Conservation (phyloP, 2,888 invertebrate species). For the Drosophila macrospina region DNA sequence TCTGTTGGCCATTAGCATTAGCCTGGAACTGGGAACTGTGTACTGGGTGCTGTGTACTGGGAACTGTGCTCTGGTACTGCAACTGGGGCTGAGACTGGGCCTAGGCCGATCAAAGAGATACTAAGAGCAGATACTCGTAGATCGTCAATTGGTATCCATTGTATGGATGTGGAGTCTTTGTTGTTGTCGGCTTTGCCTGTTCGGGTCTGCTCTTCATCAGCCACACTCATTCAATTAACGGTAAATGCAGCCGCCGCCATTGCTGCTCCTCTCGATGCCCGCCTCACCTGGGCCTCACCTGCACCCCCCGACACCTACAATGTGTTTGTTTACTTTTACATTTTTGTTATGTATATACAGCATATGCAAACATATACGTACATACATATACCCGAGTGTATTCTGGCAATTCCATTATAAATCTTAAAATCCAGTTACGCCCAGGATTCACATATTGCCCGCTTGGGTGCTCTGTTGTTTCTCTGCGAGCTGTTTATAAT, state of each 20-base stretch:
- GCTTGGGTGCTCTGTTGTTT: slow-evolving; percentile 45
- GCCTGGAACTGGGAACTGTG: slow-evolving; percentile 1
- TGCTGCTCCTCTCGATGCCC: slow-evolving; percentile 32
- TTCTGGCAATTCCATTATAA: slow-evolving; percentile 52
- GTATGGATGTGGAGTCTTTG: slow-evolving; percentile 41
- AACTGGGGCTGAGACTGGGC: slow-evolving; percentile 9
- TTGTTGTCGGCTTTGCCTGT: slow-evolving; percentile 28
- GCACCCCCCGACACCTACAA: not conserved
- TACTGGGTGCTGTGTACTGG: no score
- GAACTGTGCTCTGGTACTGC: not conserved
- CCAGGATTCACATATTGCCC: slow-evolving; percentile 60
- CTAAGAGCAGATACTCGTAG: not conserved
- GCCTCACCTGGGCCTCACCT: slow-evolving; percentile 38
- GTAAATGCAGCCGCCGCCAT: slow-evolving; percentile 57
- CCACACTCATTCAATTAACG: slow-evolving; percentile 70
- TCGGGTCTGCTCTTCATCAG: slow-evolving; percentile 73
- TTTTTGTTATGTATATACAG: slow-evolving; percentile 26
- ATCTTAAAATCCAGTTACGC: slow-evolving; percentile 66
- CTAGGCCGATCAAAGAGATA: slow-evolving; percentile 49
- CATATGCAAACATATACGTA: no score
- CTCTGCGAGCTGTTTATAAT: slow-evolving; percentile 65
- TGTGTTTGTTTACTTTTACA: slow-evolving; percentile 62
- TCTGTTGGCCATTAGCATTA: slow-evolving; percentile 45
- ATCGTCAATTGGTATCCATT: slow-evolving; percentile 28
- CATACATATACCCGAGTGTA: slow-evolving; percentile 4